A percentile compares a stretch with the other conserved stretches of the same genome.
These are phyloP conservation scores for Merops nubicus DNA, from an alignment of 2,113 vertebrate species.

Conservation along the genomic window DNA sequence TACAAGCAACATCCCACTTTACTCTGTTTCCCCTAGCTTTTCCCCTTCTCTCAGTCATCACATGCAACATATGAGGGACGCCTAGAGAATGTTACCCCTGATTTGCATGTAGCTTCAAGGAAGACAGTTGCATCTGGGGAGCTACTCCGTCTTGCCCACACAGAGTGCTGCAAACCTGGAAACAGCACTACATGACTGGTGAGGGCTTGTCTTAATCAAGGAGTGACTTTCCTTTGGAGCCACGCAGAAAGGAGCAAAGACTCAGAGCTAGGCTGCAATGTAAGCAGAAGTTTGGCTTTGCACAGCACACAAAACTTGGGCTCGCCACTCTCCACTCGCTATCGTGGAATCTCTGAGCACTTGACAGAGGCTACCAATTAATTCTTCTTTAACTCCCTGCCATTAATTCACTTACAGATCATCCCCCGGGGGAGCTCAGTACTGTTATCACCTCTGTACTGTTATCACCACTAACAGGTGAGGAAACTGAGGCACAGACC, in stretches of 20 bases:
- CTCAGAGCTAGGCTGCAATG: not conserved
- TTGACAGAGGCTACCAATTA: not conserved
- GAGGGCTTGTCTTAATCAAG: not conserved
- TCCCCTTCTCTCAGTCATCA: not conserved
- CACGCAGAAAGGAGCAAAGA: not conserved
- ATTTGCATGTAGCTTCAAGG: not conserved
- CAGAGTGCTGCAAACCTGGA: not conserved
- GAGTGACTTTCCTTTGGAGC: not conserved
- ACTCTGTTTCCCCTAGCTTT: not conserved
- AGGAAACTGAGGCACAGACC: conserved; percentile 47
- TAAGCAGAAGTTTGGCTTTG: not conserved
- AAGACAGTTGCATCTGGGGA: not conserved
- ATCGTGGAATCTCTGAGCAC: not conserved
- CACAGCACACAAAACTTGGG: not conserved
- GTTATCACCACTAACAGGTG: not conserved
- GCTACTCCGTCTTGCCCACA: not conserved
- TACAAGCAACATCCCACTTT: not conserved
- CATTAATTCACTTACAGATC: not conserved
- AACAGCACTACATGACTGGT: not conserved
- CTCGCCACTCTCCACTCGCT: fast-evolving
- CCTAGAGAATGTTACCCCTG: not conserved
- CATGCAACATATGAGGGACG: not conserved
- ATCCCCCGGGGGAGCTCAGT: not conserved
- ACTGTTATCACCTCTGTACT: not conserved
- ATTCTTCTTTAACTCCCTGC: not conserved